These are phyloP conservation scores for Gymnothorax reevesii DNA, from an alignment of 2,797 vertebrate genomes.

Conservation along the genomic window DNA sequence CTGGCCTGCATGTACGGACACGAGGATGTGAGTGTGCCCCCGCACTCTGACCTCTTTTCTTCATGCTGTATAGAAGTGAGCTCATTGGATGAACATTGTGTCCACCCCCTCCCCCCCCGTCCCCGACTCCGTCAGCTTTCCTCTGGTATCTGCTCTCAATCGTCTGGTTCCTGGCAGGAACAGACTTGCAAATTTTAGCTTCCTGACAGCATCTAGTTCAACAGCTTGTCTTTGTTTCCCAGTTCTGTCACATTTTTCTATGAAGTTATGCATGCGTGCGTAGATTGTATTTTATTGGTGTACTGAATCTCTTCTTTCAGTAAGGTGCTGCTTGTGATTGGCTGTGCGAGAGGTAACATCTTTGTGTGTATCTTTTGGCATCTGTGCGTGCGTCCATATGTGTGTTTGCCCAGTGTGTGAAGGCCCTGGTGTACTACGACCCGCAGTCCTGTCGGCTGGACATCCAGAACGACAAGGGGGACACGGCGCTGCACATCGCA, in stretches of 20 bases:
- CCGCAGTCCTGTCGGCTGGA: constrained; percentile 82
- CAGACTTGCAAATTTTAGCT: neutral
- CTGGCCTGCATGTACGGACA: constrained; percentile 93
- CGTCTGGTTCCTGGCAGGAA: neutral
- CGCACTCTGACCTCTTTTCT: neutral
- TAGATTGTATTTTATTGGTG: neutral
- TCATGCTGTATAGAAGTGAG: neutral
- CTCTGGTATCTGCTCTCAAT: neutral
- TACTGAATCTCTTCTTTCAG: neutral
- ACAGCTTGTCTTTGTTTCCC: neutral
- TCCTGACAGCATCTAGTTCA: neutral
- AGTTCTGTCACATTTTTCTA: too few relatives aligned
- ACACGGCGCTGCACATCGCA: constrained; percentile 89
- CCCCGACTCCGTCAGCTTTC: too few relatives aligned
- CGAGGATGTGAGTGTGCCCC: constrained; percentile 84
- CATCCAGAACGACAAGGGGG: constrained; percentile 90
- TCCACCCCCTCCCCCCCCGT: too few relatives aligned
- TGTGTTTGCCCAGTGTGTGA: constrained; percentile 82
- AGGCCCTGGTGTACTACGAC: constrained; percentile 94
- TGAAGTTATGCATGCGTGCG: neutral
- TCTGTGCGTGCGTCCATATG: too few relatives aligned
- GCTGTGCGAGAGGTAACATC: neutral
- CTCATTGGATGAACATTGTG: neutral
- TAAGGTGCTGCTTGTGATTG: neutral
- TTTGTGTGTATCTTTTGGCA: neutral